These are phyloP conservation scores for Rynchops niger DNA, from an alignment of 2,113 vertebrate species.

Conservation along the genomic window DNA sequence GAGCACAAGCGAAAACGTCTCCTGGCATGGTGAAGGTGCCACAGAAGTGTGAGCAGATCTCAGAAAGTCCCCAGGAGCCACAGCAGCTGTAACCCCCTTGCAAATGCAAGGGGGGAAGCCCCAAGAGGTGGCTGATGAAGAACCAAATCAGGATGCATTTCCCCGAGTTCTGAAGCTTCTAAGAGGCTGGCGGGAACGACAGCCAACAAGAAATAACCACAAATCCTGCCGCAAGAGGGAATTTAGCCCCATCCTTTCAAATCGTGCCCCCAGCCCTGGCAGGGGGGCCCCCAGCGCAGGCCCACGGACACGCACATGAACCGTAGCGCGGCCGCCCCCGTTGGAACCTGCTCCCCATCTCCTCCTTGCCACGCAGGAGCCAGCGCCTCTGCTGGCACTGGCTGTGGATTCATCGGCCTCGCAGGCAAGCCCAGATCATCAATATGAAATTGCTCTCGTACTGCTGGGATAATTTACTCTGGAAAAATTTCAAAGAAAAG, in stretches of 20 bases:
- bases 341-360: not conserved
- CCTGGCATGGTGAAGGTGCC: not conserved
- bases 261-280: not conserved
- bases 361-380: not conserved
- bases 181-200: not conserved
- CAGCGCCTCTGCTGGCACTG: not conserved
- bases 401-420: not conserved
- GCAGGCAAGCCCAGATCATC: not conserved
- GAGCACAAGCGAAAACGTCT: not conserved
- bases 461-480: not conserved
- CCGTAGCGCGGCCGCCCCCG: fast-evolving
- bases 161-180: not conserved
- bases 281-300: no score
- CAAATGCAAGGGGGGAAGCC: not conserved
- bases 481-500: conserved; percentile 1
- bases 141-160: fast-evolving
- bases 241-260: not conserved
- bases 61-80: not conserved
- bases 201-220: fast-evolving
- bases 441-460: not conserved
- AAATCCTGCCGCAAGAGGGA: not conserved
- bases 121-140: not conserved
- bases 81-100: fast-evolving
- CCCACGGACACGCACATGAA: fast-evolving
- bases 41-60: not conserved